Percentiles rank a stretch among this genome's conserved stretches.
These are phyloP conservation scores for Rhabdophis nuchalis DNA, from an alignment of 2,797 vertebrate genomes.

Conservation along the genomic window DNA sequence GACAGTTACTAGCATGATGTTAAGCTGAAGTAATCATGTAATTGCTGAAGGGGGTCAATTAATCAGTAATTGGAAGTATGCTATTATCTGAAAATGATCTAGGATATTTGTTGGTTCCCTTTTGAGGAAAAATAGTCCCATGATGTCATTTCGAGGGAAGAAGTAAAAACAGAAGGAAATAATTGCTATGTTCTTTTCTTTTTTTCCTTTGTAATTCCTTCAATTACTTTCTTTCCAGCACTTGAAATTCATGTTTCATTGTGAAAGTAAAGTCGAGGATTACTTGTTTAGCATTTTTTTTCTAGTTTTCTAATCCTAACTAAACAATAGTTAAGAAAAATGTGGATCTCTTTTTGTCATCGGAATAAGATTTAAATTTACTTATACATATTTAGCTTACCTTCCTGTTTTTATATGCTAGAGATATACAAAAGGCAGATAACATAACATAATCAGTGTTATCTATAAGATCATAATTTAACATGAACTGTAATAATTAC, in stretches of 20 bases:
- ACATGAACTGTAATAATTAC: not conserved
- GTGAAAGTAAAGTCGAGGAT: not conserved
- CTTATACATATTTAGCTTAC: not conserved
- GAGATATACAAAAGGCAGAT: not conserved
- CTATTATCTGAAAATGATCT: not conserved
- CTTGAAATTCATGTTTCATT: not conserved
- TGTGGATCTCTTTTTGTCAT: not conserved
- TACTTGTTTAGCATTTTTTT: not conserved
- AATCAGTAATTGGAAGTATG: not conserved
- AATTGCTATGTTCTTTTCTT: not conserved
- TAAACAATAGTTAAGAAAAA: not conserved
- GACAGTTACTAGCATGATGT: not conserved
- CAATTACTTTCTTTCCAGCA: not conserved
- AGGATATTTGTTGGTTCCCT: not conserved
- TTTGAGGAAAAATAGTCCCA: not conserved
- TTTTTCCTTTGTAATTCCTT: not conserved
- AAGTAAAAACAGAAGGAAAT: not conserved
- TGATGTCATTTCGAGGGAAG: not conserved
- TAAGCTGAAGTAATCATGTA: not conserved
- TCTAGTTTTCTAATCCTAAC: not conserved
- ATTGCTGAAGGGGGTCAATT: not conserved
- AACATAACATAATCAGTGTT: not conserved
- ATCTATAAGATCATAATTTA: not conserved
- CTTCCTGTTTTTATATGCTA: not conserved
- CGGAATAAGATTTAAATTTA: not conserved